A percentile compares a stretch with the other conserved stretches of the same genome.
These are phyloP conservation scores for Gadopsis marmoratus DNA, from an alignment of 2,797 vertebrate genomes.

Conservation along the genomic window DNA sequence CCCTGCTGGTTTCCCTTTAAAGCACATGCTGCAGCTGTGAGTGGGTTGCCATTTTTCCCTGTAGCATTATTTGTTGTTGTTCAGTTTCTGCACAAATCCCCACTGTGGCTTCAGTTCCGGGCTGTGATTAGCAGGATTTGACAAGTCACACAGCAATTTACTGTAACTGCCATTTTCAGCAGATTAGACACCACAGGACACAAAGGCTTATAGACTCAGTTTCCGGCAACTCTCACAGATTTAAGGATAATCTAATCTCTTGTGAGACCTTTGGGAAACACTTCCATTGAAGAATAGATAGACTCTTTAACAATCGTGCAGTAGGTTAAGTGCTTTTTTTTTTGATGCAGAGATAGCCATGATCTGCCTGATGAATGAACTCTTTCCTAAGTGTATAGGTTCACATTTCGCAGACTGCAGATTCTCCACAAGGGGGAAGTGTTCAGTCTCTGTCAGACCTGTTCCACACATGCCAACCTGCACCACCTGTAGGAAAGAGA, in stretches of 20 bases:
- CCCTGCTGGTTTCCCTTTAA: slow-evolving; percentile 63
- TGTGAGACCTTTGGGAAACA: slow-evolving; percentile 33
- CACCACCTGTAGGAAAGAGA: slow-evolving; percentile 3
- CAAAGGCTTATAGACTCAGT: slow-evolving; percentile 39
- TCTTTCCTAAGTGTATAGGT: background rate
- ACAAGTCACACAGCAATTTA: slow-evolving; percentile 59
- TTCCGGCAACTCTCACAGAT: slow-evolving; percentile 36
- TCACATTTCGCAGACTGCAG: background rate
- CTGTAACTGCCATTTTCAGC: slow-evolving; percentile 53
- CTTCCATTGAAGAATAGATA: background rate
- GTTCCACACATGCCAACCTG: background rate
- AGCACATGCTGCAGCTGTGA: slow-evolving; percentile 61
- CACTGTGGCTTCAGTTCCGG: slow-evolving; percentile 42
- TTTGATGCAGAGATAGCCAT: background rate
- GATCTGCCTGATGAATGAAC: background rate
- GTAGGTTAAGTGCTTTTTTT: slow-evolving; percentile 12
- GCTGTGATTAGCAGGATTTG: slow-evolving; percentile 70
- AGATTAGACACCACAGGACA: slow-evolving; percentile 53
- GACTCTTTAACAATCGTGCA: background rate
- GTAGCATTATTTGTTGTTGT: slow-evolving; percentile 68
- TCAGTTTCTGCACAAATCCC: slow-evolving; percentile 56
- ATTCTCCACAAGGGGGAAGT: slow-evolving; percentile 32
- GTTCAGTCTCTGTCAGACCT: background rate
- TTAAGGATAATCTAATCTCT: slow-evolving; percentile 54
- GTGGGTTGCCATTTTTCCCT: slow-evolving; percentile 70